Evolutionary conservation across 2,888 invertebrate genomes (phyloP), one percentile per base, ranked within the genome.

Genomic region (Trichopoda pennipes): DNA sequence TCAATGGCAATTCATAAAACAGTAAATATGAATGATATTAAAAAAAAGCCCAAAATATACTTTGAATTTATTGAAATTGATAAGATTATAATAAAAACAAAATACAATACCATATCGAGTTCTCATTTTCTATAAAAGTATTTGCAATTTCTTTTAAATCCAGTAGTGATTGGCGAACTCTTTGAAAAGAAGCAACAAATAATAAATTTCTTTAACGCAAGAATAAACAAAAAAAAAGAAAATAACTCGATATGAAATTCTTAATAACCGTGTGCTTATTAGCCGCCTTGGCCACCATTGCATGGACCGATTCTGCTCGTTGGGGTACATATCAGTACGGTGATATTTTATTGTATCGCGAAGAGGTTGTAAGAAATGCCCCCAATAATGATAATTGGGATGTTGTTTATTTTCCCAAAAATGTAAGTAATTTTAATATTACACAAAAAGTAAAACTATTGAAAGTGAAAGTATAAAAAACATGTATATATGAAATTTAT

Each of bases 311-410:
- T 44, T 84, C 69, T 53, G 53, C 53, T 38, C 49, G 60, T 16
- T 86, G 84, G 84, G 86, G 86, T 12, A 16, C 6, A 35, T 81
- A 70, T n/a, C 61, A 73, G 23, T 16, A 12, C 16, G 42, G 56
- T 0, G 83, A 85, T 51, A 19, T 61, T 19, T 42, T 83, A 23
- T 32, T 85, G 44, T 19, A 47, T 8, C 74, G 77, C 38, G 84
- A 85, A 47, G 79, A 70, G 63, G 83, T 85, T 21, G 14, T 80
- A 1, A 83, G 80, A 12, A 2, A 17, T 0, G 83, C 85, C 2
- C 3, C 72, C 2, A 61, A 55, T 16, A 75, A 78, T 35, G 55
- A 64, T 21, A 74, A 78, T 35, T 79, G 56, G 76, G 80, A 32
- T 35, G 70, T 80, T 55, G 81, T 85, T 7, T 19, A 47, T 10